Conservation (phyloP, 2,888 invertebrate species). For the Apamea crenata region DNA sequence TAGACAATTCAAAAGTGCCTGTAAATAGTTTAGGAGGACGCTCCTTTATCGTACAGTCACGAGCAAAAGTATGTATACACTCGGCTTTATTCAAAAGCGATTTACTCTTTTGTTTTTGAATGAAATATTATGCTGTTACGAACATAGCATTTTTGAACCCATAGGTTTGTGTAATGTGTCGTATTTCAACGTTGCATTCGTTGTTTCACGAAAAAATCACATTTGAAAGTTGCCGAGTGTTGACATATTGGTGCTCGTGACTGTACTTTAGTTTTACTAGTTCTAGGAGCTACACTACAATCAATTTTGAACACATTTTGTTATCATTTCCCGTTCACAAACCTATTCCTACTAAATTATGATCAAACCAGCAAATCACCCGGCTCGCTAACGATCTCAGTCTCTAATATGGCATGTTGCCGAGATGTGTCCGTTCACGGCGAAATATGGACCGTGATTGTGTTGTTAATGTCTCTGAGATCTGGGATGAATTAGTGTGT, state of each 20-base stretch:
- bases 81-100: no score
- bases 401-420: conserved; percentile 12
- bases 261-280: no score
- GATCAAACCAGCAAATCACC: conserved; percentile 16
- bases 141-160: no score
- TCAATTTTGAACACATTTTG: not conserved
- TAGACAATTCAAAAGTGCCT: not conserved
- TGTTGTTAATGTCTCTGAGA: conserved; percentile 27
- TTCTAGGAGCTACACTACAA: not conserved
- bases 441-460: conserved; percentile 37
- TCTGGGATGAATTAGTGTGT: conserved; percentile 12
- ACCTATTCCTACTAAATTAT: not conserved
- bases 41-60: not conserved
- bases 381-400: conserved; percentile 26
- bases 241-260: no score
- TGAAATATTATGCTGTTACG: no score
- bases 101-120: no score
- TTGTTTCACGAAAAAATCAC: no score
- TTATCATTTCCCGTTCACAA: not conserved
- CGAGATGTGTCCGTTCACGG: conserved; percentile 7
- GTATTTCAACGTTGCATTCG: no score
- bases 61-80: no score
- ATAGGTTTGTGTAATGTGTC: no score
- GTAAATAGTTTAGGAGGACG: not conserved
- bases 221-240: no score